phyloP scores from a whole-genome alignment of 2,113 vertebrate species.

The Sclerurus mexicanus region DNA sequence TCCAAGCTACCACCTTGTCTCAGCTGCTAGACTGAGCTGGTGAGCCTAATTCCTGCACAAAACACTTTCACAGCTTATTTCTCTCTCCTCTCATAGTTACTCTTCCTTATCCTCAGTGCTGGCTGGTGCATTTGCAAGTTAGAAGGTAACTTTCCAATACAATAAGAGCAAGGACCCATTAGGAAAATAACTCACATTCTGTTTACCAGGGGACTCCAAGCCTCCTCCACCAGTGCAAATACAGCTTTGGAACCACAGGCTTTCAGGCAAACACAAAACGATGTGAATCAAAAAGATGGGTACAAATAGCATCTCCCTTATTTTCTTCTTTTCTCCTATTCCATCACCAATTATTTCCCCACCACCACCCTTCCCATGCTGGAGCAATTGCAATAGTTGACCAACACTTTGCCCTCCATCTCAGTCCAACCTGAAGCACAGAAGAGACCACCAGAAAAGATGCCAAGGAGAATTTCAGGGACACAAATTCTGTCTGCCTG shows the following conservation, averaged over 20 bases:
- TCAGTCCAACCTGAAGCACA: not conserved
- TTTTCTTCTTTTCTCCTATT: not conserved
- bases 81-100: not conserved
- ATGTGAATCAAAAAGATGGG: not conserved
- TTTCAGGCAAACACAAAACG: not conserved
- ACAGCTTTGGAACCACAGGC: not conserved
- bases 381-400: not conserved
- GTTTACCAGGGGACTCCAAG: not conserved
- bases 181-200: conserved; percentile 30
- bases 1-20: not conserved
- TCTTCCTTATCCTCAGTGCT: conserved; percentile 5
- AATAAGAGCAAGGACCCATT: conserved; percentile 26
- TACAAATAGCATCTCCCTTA: not conserved
- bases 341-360: fast-evolving
- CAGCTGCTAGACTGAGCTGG: not conserved
- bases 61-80: not conserved
- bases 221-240: not conserved
- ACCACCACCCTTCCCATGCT: not conserved
- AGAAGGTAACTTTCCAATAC: not conserved
- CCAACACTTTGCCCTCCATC: not conserved
- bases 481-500: not conserved
- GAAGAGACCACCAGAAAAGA: not conserved
- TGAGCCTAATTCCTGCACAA: not conserved
- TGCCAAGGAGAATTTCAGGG: not conserved
- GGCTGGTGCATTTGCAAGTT: not conserved